Percentiles rank a stretch among this genome's conserved stretches.
Evolutionary conservation across 2,888 invertebrate species (phyloP).

Genomic region (Ptilodon capucinus): DNA sequence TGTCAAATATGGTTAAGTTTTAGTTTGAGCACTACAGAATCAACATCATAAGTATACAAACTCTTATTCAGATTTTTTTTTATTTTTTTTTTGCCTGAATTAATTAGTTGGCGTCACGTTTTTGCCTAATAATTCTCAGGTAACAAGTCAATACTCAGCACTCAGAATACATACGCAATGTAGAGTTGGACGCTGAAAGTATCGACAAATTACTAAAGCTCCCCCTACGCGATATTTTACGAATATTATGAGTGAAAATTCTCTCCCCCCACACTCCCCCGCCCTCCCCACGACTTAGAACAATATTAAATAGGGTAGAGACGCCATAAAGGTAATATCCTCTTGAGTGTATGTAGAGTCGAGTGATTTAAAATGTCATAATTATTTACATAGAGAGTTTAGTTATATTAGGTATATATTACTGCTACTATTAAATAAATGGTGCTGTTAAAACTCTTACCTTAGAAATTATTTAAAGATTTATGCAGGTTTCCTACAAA

Average conservation of each 20-base stretch:
- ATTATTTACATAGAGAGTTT: background rate
- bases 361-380: no score
- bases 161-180: background rate
- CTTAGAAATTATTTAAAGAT: no score
- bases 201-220: conserved; percentile 59
- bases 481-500: no score
- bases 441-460: no score
- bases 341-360: conserved; percentile 2
- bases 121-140: background rate
- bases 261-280: no score
- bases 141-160: background rate
- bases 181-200: conserved; percentile 26
- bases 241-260: conserved; percentile 55
- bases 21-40: no score
- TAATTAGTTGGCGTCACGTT: background rate
- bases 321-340: conserved; percentile 29
- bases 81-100: background rate
- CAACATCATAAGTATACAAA: no score
- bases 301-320: conserved; percentile 34
- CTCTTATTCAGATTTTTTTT: background rate
- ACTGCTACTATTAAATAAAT: no score
- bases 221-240: conserved; percentile 50
- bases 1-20: no score
- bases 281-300: conserved; percentile 33
- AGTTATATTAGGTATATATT: no score